A percentile compares a stretch with the other conserved stretches of the same genome.
These are phyloP conservation scores for Trididemnum miniatum DNA, from an alignment of 23 tunicate genomes.

Conservation along the genomic window DNA sequence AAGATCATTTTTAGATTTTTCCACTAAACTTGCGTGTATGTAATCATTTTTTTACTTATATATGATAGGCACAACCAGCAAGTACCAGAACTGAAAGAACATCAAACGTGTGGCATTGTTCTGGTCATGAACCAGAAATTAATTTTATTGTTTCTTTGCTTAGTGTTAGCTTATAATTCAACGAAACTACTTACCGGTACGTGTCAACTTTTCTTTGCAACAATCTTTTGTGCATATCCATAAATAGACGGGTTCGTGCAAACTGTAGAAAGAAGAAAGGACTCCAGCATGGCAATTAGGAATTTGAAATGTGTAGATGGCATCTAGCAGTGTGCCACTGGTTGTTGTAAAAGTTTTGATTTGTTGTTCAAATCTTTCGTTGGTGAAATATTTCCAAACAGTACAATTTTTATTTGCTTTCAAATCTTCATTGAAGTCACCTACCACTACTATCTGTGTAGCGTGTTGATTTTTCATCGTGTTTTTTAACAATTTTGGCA, in stretches of 20 bases:
- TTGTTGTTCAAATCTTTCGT: not conserved
- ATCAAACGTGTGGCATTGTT: no score
- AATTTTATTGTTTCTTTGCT: no score
- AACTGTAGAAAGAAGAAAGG: slow-evolving; percentile 11
- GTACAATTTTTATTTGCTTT: not conserved
- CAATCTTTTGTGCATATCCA: not conserved
- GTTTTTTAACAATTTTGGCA: not conserved
- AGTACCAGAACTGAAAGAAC: no score
- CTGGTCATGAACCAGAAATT: no score
- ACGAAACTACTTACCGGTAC: not conserved
- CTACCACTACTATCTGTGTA: not conserved
- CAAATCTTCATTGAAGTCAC: slow-evolving; percentile 18
- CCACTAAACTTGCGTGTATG: no score
- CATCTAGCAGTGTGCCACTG: slow-evolving; percentile 7
- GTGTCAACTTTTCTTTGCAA: not conserved
- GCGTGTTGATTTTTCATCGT: not conserved
- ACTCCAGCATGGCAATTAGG: not conserved
- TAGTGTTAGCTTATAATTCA: no score
- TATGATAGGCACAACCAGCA: no score
- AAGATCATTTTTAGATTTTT: no score
- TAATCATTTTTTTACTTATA: no score
- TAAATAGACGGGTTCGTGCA: slow-evolving; percentile 6
- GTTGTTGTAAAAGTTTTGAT: not conserved
- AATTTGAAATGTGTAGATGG: not conserved
- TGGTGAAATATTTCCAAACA: no score